phyloP scores from a whole-genome alignment of 2,888 invertebrate species.

The Trichogramma dendrolimi region DNA sequence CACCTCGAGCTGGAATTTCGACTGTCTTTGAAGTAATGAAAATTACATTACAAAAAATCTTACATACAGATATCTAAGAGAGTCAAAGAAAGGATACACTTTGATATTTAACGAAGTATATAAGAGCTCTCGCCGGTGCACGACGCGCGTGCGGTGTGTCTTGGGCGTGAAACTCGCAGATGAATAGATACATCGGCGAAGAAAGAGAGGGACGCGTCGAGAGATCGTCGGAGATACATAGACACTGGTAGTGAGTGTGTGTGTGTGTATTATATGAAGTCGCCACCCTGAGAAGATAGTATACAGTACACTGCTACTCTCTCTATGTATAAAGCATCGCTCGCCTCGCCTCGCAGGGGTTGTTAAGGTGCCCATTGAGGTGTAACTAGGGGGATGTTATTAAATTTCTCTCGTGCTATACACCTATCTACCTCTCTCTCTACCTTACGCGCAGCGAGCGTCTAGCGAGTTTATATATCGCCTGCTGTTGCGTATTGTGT shows the following conservation, averaged over 20 bases:
- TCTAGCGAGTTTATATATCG: slow-evolving; percentile 19
- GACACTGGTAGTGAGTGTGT: slow-evolving; percentile 11
- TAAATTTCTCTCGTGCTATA: slow-evolving; percentile 49
- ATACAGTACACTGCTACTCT: slow-evolving; percentile 47
- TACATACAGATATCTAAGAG: not conserved
- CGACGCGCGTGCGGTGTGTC: slow-evolving; percentile 34
- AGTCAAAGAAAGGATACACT: slow-evolving; percentile 15
- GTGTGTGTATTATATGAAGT: slow-evolving; percentile 24
- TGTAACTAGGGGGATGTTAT: slow-evolving; percentile 54
- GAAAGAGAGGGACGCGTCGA: slow-evolving; percentile 13
- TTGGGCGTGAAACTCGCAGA: slow-evolving; percentile 24
- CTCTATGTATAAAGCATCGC: slow-evolving; percentile 1
- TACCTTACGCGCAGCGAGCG: too few relatives aligned
- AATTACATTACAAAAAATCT: not conserved
- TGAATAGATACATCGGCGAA: slow-evolving; percentile 15
- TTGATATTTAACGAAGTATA: slow-evolving; percentile 23
- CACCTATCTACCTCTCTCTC: not conserved
- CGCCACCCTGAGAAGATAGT: slow-evolving; percentile 38
- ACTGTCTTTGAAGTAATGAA: too few relatives aligned
- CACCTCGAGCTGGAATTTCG: too few relatives aligned
- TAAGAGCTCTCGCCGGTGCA: slow-evolving; percentile 28
- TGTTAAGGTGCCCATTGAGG: slow-evolving; percentile 54
- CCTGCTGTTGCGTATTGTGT: slow-evolving; percentile 24
- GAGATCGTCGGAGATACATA: slow-evolving; percentile 4
- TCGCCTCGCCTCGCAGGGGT: slow-evolving; percentile 39